phyloP scores from a whole-genome alignment of 1,140 invertebrate species.

The Chironomus striatipennis region DNA sequence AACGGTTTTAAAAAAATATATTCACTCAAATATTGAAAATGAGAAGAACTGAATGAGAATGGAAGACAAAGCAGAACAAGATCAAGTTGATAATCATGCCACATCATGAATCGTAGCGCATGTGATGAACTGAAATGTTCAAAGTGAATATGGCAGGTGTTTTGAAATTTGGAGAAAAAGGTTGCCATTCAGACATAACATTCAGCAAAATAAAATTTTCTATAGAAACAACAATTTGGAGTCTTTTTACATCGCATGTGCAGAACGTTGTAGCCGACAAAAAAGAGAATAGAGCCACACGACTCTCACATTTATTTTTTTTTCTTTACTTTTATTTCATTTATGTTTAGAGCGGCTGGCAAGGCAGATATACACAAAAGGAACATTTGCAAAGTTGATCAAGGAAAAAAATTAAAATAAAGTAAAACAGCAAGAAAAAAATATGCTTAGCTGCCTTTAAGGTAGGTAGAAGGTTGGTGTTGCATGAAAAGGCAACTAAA shows the following conservation, averaged over 20 bases:
- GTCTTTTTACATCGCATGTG: slow-evolving; percentile 4
- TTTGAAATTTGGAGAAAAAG: neutral
- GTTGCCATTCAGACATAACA: neutral
- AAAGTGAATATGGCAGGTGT: slow-evolving; percentile 2
- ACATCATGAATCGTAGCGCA: neutral
- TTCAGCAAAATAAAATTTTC: neutral
- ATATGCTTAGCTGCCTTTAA: neutral
- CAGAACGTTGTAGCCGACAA: neutral
- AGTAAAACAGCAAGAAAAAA: neutral
- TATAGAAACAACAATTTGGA: neutral
- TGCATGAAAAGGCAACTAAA: neutral
- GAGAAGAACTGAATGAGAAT: neutral
- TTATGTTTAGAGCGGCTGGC: neutral
- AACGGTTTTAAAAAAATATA: too few species aligned
- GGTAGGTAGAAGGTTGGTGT: slow-evolving; percentile 11
- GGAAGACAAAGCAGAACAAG: neutral
- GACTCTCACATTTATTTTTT: neutral
- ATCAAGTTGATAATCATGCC: neutral
- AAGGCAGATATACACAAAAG: neutral
- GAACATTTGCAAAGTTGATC: slow-evolving; percentile 12
- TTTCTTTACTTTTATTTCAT: neutral
- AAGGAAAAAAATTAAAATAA: neutral
- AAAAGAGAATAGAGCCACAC: slow-evolving; percentile 16
- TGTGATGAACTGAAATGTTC: neutral
- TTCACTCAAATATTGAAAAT: neutral